Base-by-base conservation (phyloP, 2,888 invertebrate genomes). In the Balanococcus diminutus region DNA sequence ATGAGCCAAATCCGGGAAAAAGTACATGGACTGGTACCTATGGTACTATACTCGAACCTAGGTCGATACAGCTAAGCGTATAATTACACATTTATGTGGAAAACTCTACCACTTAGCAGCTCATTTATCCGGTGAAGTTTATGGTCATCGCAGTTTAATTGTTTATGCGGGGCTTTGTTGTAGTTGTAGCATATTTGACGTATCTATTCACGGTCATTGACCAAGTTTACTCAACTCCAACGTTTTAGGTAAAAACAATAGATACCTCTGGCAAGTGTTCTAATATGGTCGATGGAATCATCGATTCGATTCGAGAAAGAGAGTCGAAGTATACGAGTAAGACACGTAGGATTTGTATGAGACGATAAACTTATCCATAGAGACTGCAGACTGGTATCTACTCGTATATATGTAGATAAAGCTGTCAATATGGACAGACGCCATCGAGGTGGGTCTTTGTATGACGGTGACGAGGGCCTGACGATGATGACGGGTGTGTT, bases 391-490 rank as follows among this genome's bases (percentile, higher is more conserved):
- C n/a, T n/a, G n/a, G n/a, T n/a, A n/a, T n/a, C n/a, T n/a, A n/a
- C n/a, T n/a, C n/a, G n/a, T n/a, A n/a, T n/a, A n/a, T n/a, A n/a
- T n/a, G n/a, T n/a, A 67, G 67, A 67, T 67, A 28, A 31, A 67
- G 67, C 67, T 67, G 67, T 67, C 67, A 67, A 67, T 67, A 67
- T 67, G 28, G 28, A 25, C 28, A 67, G 67, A 67, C 67, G 67
- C 67, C 67, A 67, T 67, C 67, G 67, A 67, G 67, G 67, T 67
- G 67, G 67, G 67, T 67, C 67, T 56, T 56, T 56, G 56, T n/a
- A n/a, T n/a, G n/a, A n/a, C n/a, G n/a, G n/a, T 56, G 56, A 56
- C 56, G 56, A 28, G n/a, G 67, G 28, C 28, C 22, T 42, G 56
- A 19, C 19, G n/a, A 22, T 67, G 67, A 67, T 67, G 67, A 67